Evolutionary conservation across 1,140 invertebrate genomes (phyloP).

Genomic region (Manduca sexta): DNA sequence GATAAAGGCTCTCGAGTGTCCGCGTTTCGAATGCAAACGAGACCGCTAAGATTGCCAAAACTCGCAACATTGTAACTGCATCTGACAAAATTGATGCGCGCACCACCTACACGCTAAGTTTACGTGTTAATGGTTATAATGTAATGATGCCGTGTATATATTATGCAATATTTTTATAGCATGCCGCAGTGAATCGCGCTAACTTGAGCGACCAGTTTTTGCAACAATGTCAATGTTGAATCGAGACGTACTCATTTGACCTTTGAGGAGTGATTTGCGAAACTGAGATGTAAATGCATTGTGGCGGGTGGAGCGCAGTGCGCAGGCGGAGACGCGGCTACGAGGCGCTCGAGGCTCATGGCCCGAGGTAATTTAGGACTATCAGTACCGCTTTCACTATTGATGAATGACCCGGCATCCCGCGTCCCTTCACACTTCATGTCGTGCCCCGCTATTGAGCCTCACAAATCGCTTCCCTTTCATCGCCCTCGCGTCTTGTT

Average conservation of each 20-base stretch:
- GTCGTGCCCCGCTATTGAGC: conserved; percentile 40
- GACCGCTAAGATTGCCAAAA: conserved; percentile 36
- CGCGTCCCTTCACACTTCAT: conserved; percentile 42
- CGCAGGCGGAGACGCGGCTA: too few species aligned
- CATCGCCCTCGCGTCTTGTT: conserved; percentile 54
- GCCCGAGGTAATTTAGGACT: conserved; percentile 50
- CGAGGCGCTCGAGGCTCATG: conserved; percentile 5
- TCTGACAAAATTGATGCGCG: conserved; percentile 5
- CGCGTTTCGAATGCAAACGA: conserved; percentile 48
- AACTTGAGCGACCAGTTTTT: conserved; percentile 20
- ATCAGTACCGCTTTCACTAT: conserved; percentile 54
- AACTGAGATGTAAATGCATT: conserved; percentile 9
- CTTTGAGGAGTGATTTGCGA: conserved; percentile 46
- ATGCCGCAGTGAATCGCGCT: conserved; percentile 18
- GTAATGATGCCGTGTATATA: not conserved
- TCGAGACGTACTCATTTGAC: conserved; percentile 23
- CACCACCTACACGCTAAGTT: not conserved
- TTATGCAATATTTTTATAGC: too few species aligned
- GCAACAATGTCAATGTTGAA: conserved; percentile 28
- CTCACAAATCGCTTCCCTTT: conserved; percentile 60
- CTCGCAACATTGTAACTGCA: not conserved
- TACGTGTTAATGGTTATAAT: too few species aligned
- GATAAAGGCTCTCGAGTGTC: conserved; percentile 37
- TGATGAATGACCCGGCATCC: conserved; percentile 52
- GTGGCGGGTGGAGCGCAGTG: too few species aligned